Evolutionary conservation across 2,888 invertebrate species (phyloP), one percentile per base, ranked within the genome.

Genomic region (Drosophila buzzatii): DNA sequence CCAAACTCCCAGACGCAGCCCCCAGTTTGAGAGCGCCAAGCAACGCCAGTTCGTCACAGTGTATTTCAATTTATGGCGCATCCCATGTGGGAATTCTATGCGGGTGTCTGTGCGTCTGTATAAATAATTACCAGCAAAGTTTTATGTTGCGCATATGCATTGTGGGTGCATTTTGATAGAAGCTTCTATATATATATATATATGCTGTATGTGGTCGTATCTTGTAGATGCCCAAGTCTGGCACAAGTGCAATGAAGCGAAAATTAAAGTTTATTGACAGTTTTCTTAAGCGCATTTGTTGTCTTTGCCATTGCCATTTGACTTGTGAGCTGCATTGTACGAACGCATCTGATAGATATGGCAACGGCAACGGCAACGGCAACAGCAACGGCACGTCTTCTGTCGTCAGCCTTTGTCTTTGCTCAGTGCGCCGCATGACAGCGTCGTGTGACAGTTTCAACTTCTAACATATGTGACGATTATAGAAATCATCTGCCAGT

Each of bases 41-140:
- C 49, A 47, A 33, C 12, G 45, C 23, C 42, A 35, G 56, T 58
- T 35, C 67, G 47, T 61, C 70, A 20, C 58, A 33, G 49, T 23
- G 49, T 66, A 51, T 73, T 76, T 79, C 81, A 82, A 84, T 89
- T 89, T 88, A 88, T 83, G 74, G 72, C 68, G 76, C 70, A 77
- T 72, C 81, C 76, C 84, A 84, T 85, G 86, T 79, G 84, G 82
- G 79, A 73, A 74, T 70, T 70, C 61, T 39, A 77, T 89, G 89
- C 87, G 89, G 89, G 84, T 86, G 82, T 53, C 37, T 53, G 16
- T 14, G 14, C 63, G 53, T 49, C 33, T 70, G 73, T 70, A 87
- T 79, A 85, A 89, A 88, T 86, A 85, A 89, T 89, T 86, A 89
- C 81, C 75, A 88, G 76, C 61, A 87, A 87, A 82, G 87, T 85